These are phyloP conservation scores for Montipora cactus DNA, from an alignment of 64 coral and sea anemone species.

Conservation along the genomic window DNA sequence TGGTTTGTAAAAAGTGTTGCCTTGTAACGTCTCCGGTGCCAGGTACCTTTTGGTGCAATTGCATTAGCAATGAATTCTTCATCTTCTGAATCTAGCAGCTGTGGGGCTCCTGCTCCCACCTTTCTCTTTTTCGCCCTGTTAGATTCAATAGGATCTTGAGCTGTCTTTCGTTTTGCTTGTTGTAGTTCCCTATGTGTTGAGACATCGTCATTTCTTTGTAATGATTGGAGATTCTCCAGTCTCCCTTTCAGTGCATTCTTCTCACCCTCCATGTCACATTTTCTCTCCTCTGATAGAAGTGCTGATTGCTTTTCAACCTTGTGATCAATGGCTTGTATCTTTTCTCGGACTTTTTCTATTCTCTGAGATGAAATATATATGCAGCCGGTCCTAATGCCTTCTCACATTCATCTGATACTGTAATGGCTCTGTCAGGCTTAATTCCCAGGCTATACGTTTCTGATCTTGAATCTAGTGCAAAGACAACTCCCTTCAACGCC, in stretches of 20 bases:
- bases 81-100: conserved; percentile 64
- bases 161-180: conserved; percentile 51
- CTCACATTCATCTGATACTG: conserved; percentile 54
- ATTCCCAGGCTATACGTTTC: conserved; percentile 59
- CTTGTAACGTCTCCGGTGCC: conserved; percentile 8
- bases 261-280: conserved; percentile 37
- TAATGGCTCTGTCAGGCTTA: conserved; percentile 48
- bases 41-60: conserved; percentile 63
- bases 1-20: conserved; percentile 47
- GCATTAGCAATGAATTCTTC: conserved; percentile 60
- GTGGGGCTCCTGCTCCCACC: conserved; percentile 44
- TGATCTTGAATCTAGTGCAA: conserved; percentile 42
- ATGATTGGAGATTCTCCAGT: conserved; percentile 29
- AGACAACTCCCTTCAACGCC: conserved; percentile 48
- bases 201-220: conserved; percentile 28
- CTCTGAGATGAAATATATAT: conserved; percentile 66
- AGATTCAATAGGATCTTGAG: conserved; percentile 41
- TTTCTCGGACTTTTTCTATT: conserved; percentile 56
- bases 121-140: conserved; percentile 41
- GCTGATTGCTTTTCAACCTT: conserved; percentile 43
- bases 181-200: conserved; percentile 36
- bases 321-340: conserved; percentile 44
- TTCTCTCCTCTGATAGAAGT: conserved; percentile 60
- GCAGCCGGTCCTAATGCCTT: conserved; percentile 54
- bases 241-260: conserved; percentile 64